These are phyloP conservation scores for Bradypodion pumilum DNA, from an alignment of 2,797 vertebrate genomes.

Conservation along the genomic window DNA sequence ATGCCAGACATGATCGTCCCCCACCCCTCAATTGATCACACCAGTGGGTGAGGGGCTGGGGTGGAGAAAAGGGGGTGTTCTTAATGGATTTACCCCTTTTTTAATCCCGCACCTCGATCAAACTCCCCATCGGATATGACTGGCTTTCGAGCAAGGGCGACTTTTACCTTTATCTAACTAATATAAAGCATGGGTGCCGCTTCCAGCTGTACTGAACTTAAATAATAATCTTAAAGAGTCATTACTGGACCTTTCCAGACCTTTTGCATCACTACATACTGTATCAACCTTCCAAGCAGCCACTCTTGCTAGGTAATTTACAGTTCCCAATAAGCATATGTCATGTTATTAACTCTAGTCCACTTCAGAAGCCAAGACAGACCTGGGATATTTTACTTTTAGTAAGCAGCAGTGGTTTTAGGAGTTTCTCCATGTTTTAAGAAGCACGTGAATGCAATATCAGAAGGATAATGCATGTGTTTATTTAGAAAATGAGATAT, in stretches of 20 bases:
- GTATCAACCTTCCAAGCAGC: not conserved
- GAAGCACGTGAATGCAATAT: not conserved
- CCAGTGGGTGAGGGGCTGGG: no score
- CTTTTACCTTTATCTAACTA: no score
- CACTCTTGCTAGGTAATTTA: not conserved
- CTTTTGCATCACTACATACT: not conserved
- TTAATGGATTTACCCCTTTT: no score
- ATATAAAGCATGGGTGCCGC: no score
- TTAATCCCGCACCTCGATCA: no score
- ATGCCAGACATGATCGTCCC: no score
- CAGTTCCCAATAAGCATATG: no score
- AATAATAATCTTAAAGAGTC: not conserved
- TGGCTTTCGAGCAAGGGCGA: no score
- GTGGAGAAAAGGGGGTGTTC: no score
- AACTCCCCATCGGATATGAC: no score
- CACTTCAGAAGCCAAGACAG: not conserved
- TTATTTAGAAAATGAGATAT: conserved; percentile 23
- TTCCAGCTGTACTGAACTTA: not conserved
- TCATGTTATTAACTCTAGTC: not conserved
- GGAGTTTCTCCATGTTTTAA: not conserved
- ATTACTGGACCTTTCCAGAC: not conserved
- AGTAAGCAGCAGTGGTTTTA: not conserved
- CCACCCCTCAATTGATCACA: no score
- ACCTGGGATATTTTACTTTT: not conserved
- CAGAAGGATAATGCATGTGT: not conserved